Percentiles rank a stretch among this genome's conserved stretches.
Conservation (phyloP, 2,888 invertebrate genomes). For the Bimastos eiseni region DNA sequence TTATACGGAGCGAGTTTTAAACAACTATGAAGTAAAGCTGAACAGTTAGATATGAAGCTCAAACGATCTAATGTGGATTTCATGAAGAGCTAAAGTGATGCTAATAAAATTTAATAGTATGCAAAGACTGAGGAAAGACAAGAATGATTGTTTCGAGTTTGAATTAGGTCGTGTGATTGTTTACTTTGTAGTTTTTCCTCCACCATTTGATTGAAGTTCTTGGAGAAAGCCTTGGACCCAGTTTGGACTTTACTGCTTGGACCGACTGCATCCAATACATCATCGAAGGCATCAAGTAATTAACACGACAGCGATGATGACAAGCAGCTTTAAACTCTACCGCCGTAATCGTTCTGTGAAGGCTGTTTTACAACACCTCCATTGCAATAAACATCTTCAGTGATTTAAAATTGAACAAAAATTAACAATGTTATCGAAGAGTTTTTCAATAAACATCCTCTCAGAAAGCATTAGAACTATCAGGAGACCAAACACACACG, state of each 20-base stretch:
- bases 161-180: not conserved
- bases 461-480: not conserved
- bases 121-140: too few relatives aligned
- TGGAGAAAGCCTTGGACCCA: not conserved
- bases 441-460: not conserved
- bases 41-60: too few relatives aligned
- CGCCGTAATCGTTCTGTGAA: not conserved
- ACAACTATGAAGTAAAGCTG: too few relatives aligned
- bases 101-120: too few relatives aligned
- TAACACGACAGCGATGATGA: not conserved
- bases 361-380: not conserved
- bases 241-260: conserved; percentile 30
- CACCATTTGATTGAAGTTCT: conserved; percentile 21
- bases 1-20: too few relatives aligned
- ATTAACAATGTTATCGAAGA: not conserved
- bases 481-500: conserved; percentile 4
- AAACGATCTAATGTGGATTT: too few relatives aligned
- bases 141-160: not conserved
- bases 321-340: not conserved
- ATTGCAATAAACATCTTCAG: not conserved
- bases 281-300: conserved; percentile 24
- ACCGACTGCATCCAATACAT: conserved; percentile 17
- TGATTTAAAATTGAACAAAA: not conserved
- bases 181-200: conserved; percentile 18
- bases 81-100: too few relatives aligned